These are phyloP conservation scores for Trichonephila clavipes DNA, from an alignment of 1,140 invertebrate genomes.

Conservation along the genomic window DNA sequence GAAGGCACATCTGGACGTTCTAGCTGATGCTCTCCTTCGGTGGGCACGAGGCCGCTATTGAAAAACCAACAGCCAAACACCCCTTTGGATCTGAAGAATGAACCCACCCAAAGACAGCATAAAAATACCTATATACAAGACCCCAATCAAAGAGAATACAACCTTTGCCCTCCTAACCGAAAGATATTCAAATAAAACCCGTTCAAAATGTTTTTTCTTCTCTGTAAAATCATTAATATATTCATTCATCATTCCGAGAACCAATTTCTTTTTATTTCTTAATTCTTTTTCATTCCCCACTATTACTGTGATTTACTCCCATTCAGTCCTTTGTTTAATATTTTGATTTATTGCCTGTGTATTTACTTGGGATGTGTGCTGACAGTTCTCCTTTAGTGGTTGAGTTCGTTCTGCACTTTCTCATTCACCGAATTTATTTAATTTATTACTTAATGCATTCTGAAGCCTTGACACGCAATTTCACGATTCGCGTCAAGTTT, in stretches of 20 bases:
- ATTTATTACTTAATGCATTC: neutral
- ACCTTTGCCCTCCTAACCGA: constrained; percentile 26
- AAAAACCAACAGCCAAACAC: constrained; percentile 33
- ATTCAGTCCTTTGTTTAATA: neutral
- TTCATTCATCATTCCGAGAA: constrained; percentile 5
- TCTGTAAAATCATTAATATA: constrained; percentile 33
- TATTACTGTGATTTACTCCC: neutral
- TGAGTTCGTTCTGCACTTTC: constrained; percentile 3
- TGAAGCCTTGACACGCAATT: neutral
- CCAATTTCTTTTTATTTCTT: neutral
- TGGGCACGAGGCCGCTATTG: constrained; percentile 86
- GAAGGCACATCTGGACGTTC: constrained; percentile 94
- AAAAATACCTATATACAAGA: constrained; percentile 42
- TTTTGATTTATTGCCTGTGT: neutral
- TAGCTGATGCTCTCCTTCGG: constrained; percentile 93
- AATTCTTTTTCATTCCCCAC: neutral
- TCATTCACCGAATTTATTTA: neutral
- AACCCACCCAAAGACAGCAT: constrained; percentile 69
- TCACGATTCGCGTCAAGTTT: neutral
- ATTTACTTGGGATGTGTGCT: constrained; percentile 50
- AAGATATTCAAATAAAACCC: constrained; percentile 31
- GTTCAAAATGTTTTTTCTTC: constrained; percentile 52
- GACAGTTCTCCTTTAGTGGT: constrained; percentile 58
- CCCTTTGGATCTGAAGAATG: constrained; percentile 48
- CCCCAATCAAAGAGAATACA: constrained; percentile 34